phyloP scores from a whole-genome alignment of 23 tunicate species.

The Styela plicata region DNA sequence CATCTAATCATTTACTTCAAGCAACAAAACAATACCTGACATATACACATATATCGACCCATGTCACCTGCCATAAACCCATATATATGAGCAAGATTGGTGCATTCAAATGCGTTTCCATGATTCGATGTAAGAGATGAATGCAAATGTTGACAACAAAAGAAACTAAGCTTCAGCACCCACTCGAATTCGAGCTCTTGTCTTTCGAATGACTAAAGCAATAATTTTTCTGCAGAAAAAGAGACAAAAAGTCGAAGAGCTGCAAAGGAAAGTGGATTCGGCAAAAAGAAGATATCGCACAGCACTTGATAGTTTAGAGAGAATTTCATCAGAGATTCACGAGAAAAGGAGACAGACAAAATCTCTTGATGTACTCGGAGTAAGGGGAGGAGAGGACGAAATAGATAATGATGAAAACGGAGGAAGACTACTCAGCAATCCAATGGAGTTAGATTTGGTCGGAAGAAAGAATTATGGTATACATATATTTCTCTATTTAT shows the following conservation, averaged over 20 bases:
- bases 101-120: no score
- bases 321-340: slow-evolving; percentile 82
- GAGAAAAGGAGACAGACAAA: slow-evolving; percentile 44
- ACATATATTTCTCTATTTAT: neutral
- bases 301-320: slow-evolving; percentile 61
- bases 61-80: neutral
- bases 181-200: no score
- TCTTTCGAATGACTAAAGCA: no score
- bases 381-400: slow-evolving; percentile 18
- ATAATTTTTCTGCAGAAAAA: slow-evolving; percentile 49
- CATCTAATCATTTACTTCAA: no score
- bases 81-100: no score
- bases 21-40: no score
- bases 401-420: slow-evolving; percentile 4
- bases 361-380: neutral
- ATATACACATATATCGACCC: neutral
- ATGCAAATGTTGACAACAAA: no score
- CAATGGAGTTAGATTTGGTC: slow-evolving; percentile 32
- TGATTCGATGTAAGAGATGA: no score
- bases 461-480: slow-evolving; percentile 67
- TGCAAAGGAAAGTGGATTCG: slow-evolving; percentile 45
- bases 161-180: no score
- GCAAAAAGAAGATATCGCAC: slow-evolving; percentile 53
- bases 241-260: slow-evolving; percentile 49
- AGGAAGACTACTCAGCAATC: slow-evolving; percentile 7